phyloP scores from a whole-genome alignment of 2,113 vertebrate species.

The Pelvicachromis taeniatus region DNA sequence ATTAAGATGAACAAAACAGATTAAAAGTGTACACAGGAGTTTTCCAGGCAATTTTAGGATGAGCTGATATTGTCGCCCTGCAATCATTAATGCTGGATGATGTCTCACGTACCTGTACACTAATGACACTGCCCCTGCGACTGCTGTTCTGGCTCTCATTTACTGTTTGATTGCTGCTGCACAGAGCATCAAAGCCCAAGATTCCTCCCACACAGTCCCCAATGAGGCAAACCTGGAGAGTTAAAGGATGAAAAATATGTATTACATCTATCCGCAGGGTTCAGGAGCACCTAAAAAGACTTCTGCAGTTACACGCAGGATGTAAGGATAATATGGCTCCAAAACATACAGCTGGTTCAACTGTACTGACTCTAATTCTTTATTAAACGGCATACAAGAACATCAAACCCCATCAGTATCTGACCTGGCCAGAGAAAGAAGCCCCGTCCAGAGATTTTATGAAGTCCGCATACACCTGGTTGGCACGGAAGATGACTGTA shows the following conservation, averaged over 20 bases:
- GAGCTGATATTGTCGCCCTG: neutral
- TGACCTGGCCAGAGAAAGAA: conserved; percentile 91
- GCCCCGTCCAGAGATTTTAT: conserved; percentile 87
- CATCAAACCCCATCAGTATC: neutral
- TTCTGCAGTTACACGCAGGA: neutral
- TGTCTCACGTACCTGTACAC: conserved; percentile 79
- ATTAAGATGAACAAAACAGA: neutral
- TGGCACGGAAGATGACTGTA: conserved; percentile 84
- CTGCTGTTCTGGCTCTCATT: conserved; percentile 94
- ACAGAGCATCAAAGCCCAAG: conserved; percentile 93
- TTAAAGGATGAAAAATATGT: neutral
- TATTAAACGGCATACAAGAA: neutral
- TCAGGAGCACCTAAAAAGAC: neutral
- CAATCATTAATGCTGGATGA: neutral
- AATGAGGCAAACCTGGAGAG: conserved; percentile 86
- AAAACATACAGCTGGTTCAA: neutral
- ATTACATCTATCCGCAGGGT: neutral
- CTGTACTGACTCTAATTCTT: neutral
- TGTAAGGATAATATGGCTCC: neutral
- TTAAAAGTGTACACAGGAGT: neutral
- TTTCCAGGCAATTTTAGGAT: neutral
- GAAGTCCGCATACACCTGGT: conserved; percentile 91
- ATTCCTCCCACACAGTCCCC: conserved; percentile 96
- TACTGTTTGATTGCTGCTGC: conserved; percentile 84
- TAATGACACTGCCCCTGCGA: conserved; percentile 84